Percentiles rank a stretch among this genome's conserved stretches.
These are phyloP conservation scores for Gallirallus australis DNA, from an alignment of 2,797 vertebrate species.

Conservation along the genomic window DNA sequence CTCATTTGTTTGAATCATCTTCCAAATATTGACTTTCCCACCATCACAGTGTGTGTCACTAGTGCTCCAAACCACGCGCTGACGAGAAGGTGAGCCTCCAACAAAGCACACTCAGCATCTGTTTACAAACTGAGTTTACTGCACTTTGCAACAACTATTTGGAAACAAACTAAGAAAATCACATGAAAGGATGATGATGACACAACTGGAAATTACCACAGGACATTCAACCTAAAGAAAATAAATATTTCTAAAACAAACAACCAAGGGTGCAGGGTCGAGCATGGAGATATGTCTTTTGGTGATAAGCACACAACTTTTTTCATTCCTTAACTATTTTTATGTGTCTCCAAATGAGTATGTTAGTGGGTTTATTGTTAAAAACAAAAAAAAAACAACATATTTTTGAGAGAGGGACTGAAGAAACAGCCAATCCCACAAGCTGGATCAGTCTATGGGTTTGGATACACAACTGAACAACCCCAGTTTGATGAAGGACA, in stretches of 20 bases:
- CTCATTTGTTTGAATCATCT: neutral
- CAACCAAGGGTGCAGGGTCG: neutral
- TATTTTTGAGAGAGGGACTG: neutral
- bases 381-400: neutral
- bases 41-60: neutral
- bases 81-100: neutral
- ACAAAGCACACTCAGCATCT: neutral
- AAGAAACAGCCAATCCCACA: neutral
- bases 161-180: constrained; percentile 19
- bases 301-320: neutral
- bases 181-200: neutral
- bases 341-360: neutral
- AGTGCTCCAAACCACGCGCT: neutral
- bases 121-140: neutral
- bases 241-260: constrained; percentile 32
- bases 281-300: neutral
- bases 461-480: neutral
- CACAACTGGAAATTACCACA: neutral
- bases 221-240: neutral
- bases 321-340: neutral
- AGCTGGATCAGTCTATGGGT: neutral
- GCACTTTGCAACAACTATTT: neutral
- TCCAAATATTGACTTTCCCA: neutral
- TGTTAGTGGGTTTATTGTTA: neutral
- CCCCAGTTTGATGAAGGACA: neutral